Evolutionary conservation across 2,888 invertebrate species (phyloP).

Genomic region (Saturnia japonica): DNA sequence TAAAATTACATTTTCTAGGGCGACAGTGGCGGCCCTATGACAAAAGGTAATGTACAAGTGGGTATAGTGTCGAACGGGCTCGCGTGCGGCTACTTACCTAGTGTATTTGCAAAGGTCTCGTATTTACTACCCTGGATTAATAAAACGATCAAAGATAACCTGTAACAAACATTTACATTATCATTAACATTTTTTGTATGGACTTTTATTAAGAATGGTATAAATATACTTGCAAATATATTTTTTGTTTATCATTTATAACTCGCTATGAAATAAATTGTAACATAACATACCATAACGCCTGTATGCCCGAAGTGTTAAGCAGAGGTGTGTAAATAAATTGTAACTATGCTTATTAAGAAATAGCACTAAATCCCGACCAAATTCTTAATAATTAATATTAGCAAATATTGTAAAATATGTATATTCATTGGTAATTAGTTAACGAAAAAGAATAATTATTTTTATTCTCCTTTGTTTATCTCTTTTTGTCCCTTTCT

Average conservation of each 20-base stretch:
- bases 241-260: background rate
- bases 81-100: conserved; percentile 6
- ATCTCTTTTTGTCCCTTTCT: too few relatives aligned
- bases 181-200: background rate
- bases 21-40: conserved; percentile 15
- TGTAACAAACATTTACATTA: background rate
- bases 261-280: background rate
- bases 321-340: too few relatives aligned
- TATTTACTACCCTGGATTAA: conserved; percentile 2
- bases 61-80: conserved; percentile 12
- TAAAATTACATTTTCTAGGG: conserved; percentile 9
- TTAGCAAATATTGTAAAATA: too few relatives aligned
- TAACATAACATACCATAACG: too few relatives aligned
- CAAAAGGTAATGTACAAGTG: conserved; percentile 12
- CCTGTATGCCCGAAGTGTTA: too few relatives aligned
- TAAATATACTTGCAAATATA: background rate
- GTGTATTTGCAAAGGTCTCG: conserved; percentile 6
- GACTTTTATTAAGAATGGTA: background rate
- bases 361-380: too few relatives aligned
- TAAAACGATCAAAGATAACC: conserved; percentile 1
- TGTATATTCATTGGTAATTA: too few relatives aligned
- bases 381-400: too few relatives aligned
- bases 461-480: too few relatives aligned
- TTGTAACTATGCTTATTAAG: too few relatives aligned
- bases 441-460: too few relatives aligned